Base-by-base conservation (phyloP, 64 coral and sea anemone species). In the Actinia tenebrosa region DNA sequence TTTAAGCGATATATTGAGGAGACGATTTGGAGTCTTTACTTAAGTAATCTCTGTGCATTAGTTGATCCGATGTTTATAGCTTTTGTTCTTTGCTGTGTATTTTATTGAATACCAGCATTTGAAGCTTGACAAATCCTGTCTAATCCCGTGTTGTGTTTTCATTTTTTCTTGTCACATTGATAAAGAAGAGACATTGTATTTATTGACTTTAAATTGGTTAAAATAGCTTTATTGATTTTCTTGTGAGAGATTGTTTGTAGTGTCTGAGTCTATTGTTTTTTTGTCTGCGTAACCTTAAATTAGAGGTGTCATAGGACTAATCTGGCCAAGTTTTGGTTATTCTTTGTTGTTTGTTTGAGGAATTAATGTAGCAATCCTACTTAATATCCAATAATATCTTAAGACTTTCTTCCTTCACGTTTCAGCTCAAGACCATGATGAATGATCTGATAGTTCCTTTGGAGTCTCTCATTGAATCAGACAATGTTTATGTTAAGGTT, bases 381-480 rank as follows among this genome's bases (percentile, higher is more conserved):
- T 30, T 75, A 75, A 75, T 75, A 42, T 30, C 7, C 25, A 75
- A 26, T 75, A 75, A 75, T 5, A 75, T 15, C 25, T 75, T 75
- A 75, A 66, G 63, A 10, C n/a, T n/a, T 20, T 75, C 47, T 75
- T 30, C 10, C 26, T 42, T 75, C 8, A 5, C 10, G 25, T 82
- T 60, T 64, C 61, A 91, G 90, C 17, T 87, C 27, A 91, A 91
- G 43, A 64, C 80, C 9, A 85, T 91, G 77, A 61, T 80, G 85
- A 91, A 87, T 87, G 90, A 91, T 25, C 25, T 91, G 10, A 87
- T 91, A 69, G 45, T 62, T 83, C 90, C 90, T 7, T 52, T 91
- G 47, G 90, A 91, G 18, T 16, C 18, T 7, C 78, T 91, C n/a
- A 75, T 61, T 1, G 90, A 91, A 37, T 91, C 85, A 22, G 85